Evolutionary conservation across 2,888 invertebrate genomes (phyloP), one percentile per base, ranked within the genome.

Genomic region (Hofmannophila pseudospretella): DNA sequence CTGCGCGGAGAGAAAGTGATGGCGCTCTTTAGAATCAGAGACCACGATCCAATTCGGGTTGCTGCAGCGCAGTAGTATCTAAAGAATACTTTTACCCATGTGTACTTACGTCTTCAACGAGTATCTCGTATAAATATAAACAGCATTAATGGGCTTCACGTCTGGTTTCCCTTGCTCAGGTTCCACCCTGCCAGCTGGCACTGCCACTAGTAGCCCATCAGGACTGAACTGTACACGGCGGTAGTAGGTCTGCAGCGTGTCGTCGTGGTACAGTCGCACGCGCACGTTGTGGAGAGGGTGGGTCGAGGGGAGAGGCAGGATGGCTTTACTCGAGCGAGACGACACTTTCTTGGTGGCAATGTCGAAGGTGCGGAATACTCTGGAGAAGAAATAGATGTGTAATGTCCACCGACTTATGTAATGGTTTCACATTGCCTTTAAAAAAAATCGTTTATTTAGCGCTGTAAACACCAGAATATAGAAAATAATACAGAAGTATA

Each of bases 161-260:
- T 90, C 89, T 20, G 63, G 28, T 34, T 91, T 92, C 30, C 68
- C 74, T n/a, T 80, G 78, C 26, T 92, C 91, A 1, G 90, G 88
- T 58, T 95, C 94, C 1, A 96, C 86, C 36, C 93, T 90, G 0
- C 98, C 98, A 0, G 96, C 93, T 0, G 99, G 99, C 0, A 94
- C 94, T n/a, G 98, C 90, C 12, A 99, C 75, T 31, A 99, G 76
- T 60, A 93, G 88, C 0, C 99, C 99, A 72, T 98, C 97, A 0
- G 97, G 96, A 13, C 96, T 94, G 67, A 97, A 99, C 30, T 92
- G 90, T 14, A 98, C 75, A 22, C 99, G 89, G 27, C 99, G 89
- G 67, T 96, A 98, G 77, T 96, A 99, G 0, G 98, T 96, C 73
- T 96, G 95, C 47, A 97, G 88, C 0, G 97, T 97, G 67, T 97